Evolutionary conservation across 2,888 invertebrate species (phyloP), one percentile per base, ranked within the genome.

Genomic region (Teinopalpus imperialis): DNA sequence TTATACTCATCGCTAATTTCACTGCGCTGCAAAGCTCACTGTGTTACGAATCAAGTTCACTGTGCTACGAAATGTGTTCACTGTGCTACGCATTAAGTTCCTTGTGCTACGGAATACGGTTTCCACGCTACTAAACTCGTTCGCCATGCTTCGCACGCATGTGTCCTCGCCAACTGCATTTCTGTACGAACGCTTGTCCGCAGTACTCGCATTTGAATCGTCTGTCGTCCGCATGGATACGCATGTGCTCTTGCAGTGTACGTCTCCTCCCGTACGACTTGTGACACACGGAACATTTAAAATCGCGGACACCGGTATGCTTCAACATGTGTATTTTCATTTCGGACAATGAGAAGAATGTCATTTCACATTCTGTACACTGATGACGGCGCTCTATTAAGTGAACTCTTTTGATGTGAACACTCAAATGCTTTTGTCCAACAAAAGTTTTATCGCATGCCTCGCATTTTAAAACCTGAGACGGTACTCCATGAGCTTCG

Each of bases 271-370:
- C 63, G 27, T 66, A 72, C n/a, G 59, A 51, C 49, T 80, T 79
- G n/a, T 65, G 52, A 37, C 85, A 85, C 2, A 77, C 58, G 14
- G 69, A 65, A 39, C 85, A 86, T 27, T 69, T 61, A 40, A 70
- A 81, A n/a, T 69, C 68, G 49, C 68, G 70, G 4, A 61, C 61
- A 0, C 67, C 69, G 0, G 74, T 74, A 47, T 85, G 83, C 37
- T 69, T 78, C 32, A 74, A 64, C 58, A 70, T 62, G 50, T 87
- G 87, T 16, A 66, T 65, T 31, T 67, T 70, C 49, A 87, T 55
- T 35, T 69, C 69, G 2, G 66, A 61, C 20, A 68, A 66, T 0
- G 68, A 66, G 47, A 69, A 74, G 48, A 82, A 86, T 3, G 63
- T 63, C 49, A 67, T 72, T 0, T 69, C 64, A 48, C 71, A 71